These are phyloP conservation scores for Pyrocephalus nanus DNA, from an alignment of 2,797 vertebrate genomes.

Conservation along the genomic window DNA sequence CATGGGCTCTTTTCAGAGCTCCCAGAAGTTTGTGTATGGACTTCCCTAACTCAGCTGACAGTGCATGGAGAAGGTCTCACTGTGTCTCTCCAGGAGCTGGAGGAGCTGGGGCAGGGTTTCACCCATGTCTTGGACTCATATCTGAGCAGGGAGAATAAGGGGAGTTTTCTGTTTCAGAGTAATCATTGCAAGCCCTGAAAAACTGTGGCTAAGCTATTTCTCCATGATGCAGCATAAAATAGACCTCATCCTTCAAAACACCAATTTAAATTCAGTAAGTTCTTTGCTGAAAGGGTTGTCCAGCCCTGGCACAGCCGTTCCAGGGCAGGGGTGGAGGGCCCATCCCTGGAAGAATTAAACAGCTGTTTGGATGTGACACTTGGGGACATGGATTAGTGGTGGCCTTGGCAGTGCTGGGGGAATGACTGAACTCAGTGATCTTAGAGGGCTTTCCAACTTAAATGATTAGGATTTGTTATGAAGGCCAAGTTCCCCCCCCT, in stretches of 20 bases:
- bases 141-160: background rate
- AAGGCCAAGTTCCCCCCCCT: background rate
- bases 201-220: background rate
- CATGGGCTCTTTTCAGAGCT: background rate
- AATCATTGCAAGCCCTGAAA: background rate
- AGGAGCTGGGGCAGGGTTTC: background rate
- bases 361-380: background rate
- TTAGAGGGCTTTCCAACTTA: background rate
- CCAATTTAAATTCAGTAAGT: background rate
- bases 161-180: background rate
- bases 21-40: background rate
- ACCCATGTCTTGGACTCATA: background rate
- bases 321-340: background rate
- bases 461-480: background rate
- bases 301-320: background rate
- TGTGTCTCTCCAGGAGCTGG: fast-evolving
- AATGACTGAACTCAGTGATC: background rate
- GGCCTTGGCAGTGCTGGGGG: background rate
- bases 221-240: background rate
- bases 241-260: background rate
- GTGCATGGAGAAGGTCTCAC: background rate
- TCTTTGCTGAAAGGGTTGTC: background rate
- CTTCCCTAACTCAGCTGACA: background rate
- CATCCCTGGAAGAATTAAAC: background rate
- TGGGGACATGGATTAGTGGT: background rate